phyloP scores from a whole-genome alignment of 2,113 vertebrate genomes.

The Melanerpes aurifrons region DNA sequence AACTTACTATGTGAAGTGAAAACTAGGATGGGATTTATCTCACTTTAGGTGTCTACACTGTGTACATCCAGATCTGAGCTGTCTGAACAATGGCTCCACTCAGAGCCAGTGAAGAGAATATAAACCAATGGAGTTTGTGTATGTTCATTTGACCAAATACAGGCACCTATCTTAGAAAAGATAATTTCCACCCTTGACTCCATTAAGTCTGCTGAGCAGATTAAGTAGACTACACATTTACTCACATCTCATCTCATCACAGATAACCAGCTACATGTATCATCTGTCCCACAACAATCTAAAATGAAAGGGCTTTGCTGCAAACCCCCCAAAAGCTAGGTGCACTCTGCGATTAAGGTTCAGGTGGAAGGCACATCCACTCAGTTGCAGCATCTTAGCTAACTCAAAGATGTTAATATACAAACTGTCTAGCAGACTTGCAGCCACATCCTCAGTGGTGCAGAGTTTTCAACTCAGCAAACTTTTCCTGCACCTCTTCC shows the following conservation, averaged over 20 bases:
- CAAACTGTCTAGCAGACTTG: background rate
- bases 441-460: background rate
- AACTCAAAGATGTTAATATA: background rate
- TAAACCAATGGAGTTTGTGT: background rate
- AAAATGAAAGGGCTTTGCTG: background rate
- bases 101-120: background rate
- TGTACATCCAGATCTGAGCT: background rate
- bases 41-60: background rate
- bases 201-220: background rate
- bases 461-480: background rate
- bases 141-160: background rate
- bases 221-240: background rate
- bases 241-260: background rate
- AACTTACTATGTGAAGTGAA: background rate
- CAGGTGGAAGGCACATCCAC: background rate
- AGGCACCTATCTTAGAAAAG: background rate
- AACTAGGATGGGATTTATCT: background rate
- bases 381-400: background rate
- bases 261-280: background rate
- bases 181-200: background rate
- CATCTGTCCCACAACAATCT: background rate
- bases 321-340: accelerated
- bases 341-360: background rate
- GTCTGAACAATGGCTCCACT: background rate
- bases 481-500: background rate